Conservation (phyloP, 2,113 vertebrate species). For the Toxotes chatareus region DNA sequence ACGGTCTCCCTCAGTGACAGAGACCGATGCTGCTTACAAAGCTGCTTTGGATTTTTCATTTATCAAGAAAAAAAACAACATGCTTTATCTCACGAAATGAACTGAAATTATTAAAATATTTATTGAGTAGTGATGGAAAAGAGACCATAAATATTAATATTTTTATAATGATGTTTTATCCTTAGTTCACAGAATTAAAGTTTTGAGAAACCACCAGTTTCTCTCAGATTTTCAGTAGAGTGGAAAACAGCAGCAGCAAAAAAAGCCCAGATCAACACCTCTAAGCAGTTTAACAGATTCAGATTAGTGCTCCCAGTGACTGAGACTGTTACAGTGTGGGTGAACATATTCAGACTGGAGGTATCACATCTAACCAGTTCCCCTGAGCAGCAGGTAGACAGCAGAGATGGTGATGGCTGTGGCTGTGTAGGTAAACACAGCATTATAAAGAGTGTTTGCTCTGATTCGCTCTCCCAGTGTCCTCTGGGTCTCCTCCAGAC, state of each 20-base stretch:
- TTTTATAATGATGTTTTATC: too few species aligned
- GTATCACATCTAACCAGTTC: conserved; percentile 48
- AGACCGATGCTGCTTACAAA: too few species aligned
- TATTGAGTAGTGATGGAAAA: not conserved
- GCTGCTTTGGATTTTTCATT: too few species aligned
- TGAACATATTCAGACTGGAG: not conserved
- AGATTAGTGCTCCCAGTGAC: not conserved
- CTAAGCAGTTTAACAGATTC: not conserved
- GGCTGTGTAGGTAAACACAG: conserved; percentile 84
- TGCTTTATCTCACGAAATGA: too few species aligned
- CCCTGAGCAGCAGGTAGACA: conserved; percentile 90
- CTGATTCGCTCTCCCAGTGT: conserved; percentile 88
- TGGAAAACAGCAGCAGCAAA: conserved; percentile 1
- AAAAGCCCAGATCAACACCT: not conserved
- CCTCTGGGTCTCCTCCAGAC: conserved; percentile 85
- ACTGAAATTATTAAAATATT: too few species aligned
- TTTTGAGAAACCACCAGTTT: too few species aligned
- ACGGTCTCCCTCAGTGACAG: too few species aligned
- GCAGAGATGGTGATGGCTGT: conserved; percentile 87
- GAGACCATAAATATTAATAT: not conserved
- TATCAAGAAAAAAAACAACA: too few species aligned
- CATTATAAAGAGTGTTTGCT: conserved; percentile 86
- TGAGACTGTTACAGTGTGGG: not conserved
- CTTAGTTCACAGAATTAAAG: too few species aligned
- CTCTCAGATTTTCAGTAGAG: not conserved